These are phyloP conservation scores for Xanthorhoe designata DNA, from an alignment of 2,888 invertebrate species.

Conservation along the genomic window DNA sequence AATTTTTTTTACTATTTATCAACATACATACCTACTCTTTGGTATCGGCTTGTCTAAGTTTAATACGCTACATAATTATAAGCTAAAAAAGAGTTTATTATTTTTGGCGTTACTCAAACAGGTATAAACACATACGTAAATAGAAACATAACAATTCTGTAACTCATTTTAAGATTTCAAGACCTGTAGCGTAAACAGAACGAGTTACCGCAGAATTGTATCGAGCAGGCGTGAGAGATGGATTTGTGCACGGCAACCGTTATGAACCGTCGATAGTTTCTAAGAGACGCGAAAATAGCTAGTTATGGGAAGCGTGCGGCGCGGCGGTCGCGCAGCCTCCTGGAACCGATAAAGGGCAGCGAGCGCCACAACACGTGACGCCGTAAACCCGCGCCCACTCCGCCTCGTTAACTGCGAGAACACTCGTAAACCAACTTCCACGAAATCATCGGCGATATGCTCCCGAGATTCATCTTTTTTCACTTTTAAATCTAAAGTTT, in stretches of 20 bases:
- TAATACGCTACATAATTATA: background rate
- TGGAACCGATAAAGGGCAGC: conserved; percentile 80
- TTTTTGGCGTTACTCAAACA: background rate
- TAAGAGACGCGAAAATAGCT: conserved; percentile 78
- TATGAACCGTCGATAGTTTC: conserved; percentile 70
- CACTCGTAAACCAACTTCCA: conserved; percentile 78
- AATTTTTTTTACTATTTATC: too few relatives aligned
- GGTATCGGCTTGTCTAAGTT: background rate
- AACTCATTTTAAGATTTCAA: conserved; percentile 24
- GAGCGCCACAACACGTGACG: conserved; percentile 50
- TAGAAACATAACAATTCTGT: conserved; percentile 25
- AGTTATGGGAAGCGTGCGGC: conserved; percentile 76
- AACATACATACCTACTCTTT: too few relatives aligned
- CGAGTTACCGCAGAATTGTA: conserved; percentile 50
- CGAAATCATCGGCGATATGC: conserved; percentile 67
- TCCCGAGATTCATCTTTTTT: conserved; percentile 31
- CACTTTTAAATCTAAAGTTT: conserved; percentile 3
- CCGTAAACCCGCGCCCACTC: conserved; percentile 68
- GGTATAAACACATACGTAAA: conserved; percentile 7
- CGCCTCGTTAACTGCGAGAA: conserved; percentile 76
- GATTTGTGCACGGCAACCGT: conserved; percentile 63
- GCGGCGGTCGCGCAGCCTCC: conserved; percentile 77
- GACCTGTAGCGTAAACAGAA: conserved; percentile 49
- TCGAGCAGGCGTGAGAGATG: conserved; percentile 69
- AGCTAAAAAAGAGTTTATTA: background rate